phyloP scores from a whole-genome alignment of 2,113 vertebrate species.

The Aphelocoma coerulescens region DNA sequence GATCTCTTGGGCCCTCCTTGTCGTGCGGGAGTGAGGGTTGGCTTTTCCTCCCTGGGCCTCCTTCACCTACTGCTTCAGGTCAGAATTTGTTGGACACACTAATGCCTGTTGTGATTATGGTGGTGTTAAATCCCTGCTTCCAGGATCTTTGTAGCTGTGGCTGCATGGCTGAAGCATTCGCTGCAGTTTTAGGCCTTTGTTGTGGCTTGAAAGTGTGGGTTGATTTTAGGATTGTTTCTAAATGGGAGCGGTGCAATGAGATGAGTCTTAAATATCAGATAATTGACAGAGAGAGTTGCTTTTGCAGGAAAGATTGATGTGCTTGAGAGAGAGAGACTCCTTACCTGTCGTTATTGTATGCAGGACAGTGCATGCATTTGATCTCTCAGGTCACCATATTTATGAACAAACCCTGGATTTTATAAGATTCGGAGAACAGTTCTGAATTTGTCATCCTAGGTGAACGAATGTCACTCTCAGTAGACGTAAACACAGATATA shows the following conservation, averaged over 20 bases:
- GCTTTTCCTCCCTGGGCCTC: background rate
- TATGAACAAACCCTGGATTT: background rate
- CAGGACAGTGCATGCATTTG: background rate
- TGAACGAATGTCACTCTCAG: rapidly evolving
- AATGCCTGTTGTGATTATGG: background rate
- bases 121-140: background rate
- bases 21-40: background rate
- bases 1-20: background rate
- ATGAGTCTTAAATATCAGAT: background rate
- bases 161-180: background rate
- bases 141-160: background rate
- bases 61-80: slow-evolving; percentile 15
- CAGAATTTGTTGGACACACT: background rate
- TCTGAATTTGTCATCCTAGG: background rate
- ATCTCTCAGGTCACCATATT: background rate
- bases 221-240: background rate
- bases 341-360: background rate
- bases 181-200: background rate
- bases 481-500: background rate
- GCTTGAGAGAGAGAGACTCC: background rate
- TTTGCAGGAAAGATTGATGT: background rate
- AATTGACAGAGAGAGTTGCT: background rate
- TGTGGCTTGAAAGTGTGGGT: background rate
- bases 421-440: background rate
- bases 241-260: background rate